These are phyloP conservation scores for Eulacestoma nigropectus DNA, from an alignment of 2,113 vertebrate species.

Conservation along the genomic window DNA sequence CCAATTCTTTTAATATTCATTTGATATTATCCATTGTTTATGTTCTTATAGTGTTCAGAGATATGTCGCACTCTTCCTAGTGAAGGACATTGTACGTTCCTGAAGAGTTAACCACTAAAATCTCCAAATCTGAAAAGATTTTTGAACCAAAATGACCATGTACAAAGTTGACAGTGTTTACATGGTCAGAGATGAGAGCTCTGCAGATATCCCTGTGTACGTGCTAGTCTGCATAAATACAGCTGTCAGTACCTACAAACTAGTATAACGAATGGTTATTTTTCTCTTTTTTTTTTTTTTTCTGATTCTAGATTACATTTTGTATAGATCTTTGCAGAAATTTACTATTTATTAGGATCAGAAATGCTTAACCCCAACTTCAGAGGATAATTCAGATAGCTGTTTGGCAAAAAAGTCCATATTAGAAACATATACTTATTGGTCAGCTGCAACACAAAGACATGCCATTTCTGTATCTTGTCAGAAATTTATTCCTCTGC, in stretches of 20 bases:
- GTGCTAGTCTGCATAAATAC: neutral
- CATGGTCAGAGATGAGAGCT: neutral
- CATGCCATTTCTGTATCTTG: neutral
- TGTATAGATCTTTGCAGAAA: neutral
- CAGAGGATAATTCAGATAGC: neutral
- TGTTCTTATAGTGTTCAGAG: neutral
- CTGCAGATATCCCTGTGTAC: neutral
- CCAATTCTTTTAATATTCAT: neutral
- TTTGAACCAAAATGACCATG: neutral
- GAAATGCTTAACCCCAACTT: neutral
- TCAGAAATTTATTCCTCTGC: neutral
- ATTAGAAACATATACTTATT: neutral
- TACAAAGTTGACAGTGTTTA: neutral
- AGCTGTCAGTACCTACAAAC: neutral
- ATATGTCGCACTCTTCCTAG: neutral
- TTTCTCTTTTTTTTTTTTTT: neutral
- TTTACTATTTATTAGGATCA: neutral
- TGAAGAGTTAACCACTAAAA: neutral
- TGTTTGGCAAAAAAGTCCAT: neutral
- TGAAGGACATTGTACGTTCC: rapidly evolving
- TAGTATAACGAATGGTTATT: neutral
- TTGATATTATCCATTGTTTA: neutral
- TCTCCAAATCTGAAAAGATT: neutral
- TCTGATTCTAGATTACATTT: neutral
- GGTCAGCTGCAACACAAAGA: neutral